Percentiles rank a stretch among this genome's conserved stretches.
Evolutionary conservation across 2,113 vertebrate species (phyloP).

Genomic region (Alligator sinensis): DNA sequence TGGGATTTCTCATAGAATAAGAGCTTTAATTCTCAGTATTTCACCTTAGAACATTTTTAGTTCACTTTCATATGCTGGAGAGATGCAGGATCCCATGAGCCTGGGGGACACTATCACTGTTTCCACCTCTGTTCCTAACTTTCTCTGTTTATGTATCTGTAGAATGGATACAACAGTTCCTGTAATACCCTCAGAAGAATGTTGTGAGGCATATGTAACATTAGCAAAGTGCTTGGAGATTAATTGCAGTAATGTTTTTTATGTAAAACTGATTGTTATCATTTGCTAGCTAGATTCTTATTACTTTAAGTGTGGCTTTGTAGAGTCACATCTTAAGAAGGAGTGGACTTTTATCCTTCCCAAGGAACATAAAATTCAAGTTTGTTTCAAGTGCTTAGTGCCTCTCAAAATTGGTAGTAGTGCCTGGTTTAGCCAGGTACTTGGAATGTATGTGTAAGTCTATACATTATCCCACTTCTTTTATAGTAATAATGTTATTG

Average conservation of each 20-base stretch:
- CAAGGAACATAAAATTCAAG: background rate
- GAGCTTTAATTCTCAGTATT: background rate
- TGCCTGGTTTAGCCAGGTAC: background rate
- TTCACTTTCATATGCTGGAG: background rate
- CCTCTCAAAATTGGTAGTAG: background rate
- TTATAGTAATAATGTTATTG: background rate
- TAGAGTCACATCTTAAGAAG: background rate
- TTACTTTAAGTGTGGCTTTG: background rate
- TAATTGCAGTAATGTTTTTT: background rate
- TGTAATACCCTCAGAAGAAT: background rate
- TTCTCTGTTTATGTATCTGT: background rate
- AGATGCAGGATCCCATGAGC: background rate
- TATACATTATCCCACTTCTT: conserved; percentile 9
- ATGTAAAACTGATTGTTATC: background rate
- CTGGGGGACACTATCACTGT: background rate
- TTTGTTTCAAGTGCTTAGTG: background rate
- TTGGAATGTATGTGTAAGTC: background rate
- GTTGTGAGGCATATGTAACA: background rate
- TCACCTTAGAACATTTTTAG: background rate
- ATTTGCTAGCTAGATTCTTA: background rate
- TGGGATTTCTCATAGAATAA: background rate
- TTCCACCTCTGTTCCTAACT: background rate
- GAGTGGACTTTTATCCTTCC: background rate
- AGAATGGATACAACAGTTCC: background rate
- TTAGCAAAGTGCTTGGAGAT: background rate